phyloP scores from a whole-genome alignment of 2,113 vertebrate species.

The Scomber colias region DNA sequence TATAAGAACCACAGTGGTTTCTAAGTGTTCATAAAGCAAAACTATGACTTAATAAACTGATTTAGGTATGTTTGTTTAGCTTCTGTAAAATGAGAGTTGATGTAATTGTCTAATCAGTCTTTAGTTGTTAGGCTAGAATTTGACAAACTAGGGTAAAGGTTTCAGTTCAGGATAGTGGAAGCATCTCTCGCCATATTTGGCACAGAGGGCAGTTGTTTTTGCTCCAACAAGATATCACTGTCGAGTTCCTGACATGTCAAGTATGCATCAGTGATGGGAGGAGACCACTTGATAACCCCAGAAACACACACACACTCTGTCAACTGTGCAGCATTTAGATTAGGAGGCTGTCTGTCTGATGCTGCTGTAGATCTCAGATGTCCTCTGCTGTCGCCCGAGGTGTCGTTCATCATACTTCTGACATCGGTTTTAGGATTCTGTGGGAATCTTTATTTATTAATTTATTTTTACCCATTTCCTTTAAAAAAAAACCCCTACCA shows the following conservation, averaged over 20 bases:
- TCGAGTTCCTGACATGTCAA: conserved; percentile 42
- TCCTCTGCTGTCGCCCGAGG: conserved; percentile 8
- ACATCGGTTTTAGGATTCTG: not conserved
- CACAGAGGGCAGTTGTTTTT: conserved; percentile 1
- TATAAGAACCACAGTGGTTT: too few relatives aligned
- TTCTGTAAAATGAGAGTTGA: too few relatives aligned
- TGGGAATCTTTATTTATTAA: not conserved
- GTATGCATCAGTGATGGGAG: conserved; percentile 15
- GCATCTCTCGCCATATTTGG: conserved; percentile 24
- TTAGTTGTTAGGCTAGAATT: not conserved
- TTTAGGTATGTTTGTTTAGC: too few relatives aligned
- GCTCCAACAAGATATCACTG: not conserved
- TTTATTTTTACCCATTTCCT: too few relatives aligned
- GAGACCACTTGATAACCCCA: conserved; percentile 11
- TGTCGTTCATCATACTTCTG: not conserved
- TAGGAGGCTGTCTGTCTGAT: conserved; percentile 22
- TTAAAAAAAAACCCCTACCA: too few relatives aligned
- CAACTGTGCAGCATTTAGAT: conserved; percentile 26
- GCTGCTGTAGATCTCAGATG: conserved; percentile 3
- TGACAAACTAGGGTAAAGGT: conserved; percentile 15
- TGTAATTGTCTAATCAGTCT: not conserved
- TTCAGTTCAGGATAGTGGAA: not conserved
- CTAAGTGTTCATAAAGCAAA: too few relatives aligned
- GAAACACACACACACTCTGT: conserved; percentile 11
- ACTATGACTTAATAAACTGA: too few relatives aligned